Conservation (phyloP, 1,140 invertebrate species). For the Periplaneta americana region DNA sequence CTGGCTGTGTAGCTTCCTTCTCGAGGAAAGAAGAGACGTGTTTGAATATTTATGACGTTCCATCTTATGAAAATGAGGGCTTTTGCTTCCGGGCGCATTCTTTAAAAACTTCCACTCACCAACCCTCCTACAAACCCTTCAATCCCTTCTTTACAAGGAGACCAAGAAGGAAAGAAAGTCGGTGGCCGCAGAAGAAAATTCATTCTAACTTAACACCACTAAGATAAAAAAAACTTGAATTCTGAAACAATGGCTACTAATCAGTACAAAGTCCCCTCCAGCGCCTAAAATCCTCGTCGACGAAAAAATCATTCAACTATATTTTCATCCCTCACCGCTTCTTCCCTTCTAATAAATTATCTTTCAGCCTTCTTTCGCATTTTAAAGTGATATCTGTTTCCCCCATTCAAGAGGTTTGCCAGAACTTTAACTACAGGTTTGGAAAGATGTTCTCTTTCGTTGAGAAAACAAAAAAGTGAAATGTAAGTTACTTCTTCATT, state of each 20-base stretch:
- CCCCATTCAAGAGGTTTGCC: no score
- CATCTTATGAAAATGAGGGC: constrained; percentile 12
- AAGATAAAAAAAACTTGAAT: constrained; percentile 5
- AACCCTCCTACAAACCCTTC: neutral
- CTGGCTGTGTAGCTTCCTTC: neutral
- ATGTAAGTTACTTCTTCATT: no score
- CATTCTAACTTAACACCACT: constrained; percentile 3
- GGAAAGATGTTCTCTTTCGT: no score
- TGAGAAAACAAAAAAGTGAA: no score
- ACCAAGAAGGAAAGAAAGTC: neutral
- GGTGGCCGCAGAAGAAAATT: neutral
- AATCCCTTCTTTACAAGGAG: neutral
- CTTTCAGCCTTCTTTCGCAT: no score
- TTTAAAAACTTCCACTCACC: constrained; percentile 6
- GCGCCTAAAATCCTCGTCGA: neutral
- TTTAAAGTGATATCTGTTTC: no score
- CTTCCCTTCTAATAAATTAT: neutral
- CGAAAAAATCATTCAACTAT: neutral
- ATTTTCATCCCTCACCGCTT: neutral
- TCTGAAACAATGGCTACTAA: constrained; percentile 14
- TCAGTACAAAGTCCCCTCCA: neutral
- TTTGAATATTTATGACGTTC: constrained; percentile 15
- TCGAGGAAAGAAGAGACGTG: neutral
- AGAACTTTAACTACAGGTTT: no score
- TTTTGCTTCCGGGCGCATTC: constrained; percentile 11